phyloP scores from a whole-genome alignment of 2,888 invertebrate species.

The Spodoptera exigua region DNA sequence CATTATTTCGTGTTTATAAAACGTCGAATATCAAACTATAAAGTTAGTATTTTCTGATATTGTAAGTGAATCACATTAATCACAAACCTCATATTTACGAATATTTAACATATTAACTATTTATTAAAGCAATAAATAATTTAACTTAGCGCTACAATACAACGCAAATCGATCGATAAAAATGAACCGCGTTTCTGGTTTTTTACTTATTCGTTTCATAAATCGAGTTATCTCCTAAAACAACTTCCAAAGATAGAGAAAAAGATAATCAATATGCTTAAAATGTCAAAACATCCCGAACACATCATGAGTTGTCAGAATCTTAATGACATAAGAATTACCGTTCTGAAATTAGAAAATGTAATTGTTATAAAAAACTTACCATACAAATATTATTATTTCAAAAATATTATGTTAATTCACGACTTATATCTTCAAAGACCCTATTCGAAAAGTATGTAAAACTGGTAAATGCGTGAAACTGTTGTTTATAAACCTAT shows the following conservation, averaged over 20 bases:
- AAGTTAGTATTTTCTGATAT: conserved; percentile 17
- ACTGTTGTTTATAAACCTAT: too few relatives aligned
- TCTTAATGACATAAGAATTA: conserved; percentile 11
- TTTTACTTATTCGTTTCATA: not conserved
- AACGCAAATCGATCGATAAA: conserved; percentile 55
- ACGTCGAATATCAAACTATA: conserved; percentile 40
- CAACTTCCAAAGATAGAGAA: conserved; percentile 5
- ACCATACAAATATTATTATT: too few relatives aligned
- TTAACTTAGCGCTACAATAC: conserved; percentile 24
- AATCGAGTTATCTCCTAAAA: conserved; percentile 6
- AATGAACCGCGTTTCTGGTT: conserved; percentile 19
- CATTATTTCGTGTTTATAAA: conserved; percentile 79
- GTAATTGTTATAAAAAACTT: too few relatives aligned
- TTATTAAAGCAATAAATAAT: conserved; percentile 2
- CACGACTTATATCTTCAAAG: too few relatives aligned
- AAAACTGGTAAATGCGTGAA: too few relatives aligned
- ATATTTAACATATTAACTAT: conserved; percentile 17
- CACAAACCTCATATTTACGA: conserved; percentile 49
- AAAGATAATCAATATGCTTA: not conserved
- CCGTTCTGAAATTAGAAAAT: conserved; percentile 5
- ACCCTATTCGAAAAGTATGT: too few relatives aligned
- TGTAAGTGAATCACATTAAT: conserved; percentile 25
- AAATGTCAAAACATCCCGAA: conserved; percentile 2
- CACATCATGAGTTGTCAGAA: conserved; percentile 18
- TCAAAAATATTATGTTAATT: too few relatives aligned